phyloP scores from a whole-genome alignment of 2,888 invertebrate genomes.

The Parnassius glacialis region DNA sequence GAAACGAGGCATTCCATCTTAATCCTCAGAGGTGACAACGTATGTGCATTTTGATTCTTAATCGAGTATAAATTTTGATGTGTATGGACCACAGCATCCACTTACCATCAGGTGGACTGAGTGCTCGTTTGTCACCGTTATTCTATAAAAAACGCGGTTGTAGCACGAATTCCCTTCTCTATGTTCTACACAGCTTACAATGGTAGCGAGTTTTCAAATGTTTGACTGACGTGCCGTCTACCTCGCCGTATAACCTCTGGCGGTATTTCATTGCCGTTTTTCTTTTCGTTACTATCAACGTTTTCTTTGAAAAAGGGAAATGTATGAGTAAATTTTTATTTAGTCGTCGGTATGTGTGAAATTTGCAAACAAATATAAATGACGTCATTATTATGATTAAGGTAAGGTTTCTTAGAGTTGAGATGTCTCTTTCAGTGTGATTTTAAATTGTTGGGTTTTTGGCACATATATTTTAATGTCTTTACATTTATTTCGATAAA shows the following conservation, averaged over 20 bases:
- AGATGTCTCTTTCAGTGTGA: constrained; percentile 68
- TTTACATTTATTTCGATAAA: background rate
- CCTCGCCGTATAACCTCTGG: constrained; percentile 35
- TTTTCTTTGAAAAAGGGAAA: constrained; percentile 32
- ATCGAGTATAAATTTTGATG: no score
- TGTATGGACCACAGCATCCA: no score
- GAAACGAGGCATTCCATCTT: no score
- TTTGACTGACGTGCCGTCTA: constrained; percentile 61
- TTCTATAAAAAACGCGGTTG: background rate
- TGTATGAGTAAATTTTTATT: constrained; percentile 34
- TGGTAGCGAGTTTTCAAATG: constrained; percentile 43
- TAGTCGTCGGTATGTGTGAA: constrained; percentile 30
- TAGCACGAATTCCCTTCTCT: background rate
- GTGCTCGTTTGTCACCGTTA: no score
- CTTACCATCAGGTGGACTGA: no score
- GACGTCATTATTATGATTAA: constrained; percentile 74
- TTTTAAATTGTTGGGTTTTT: constrained; percentile 39
- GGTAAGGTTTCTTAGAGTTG: constrained; percentile 62
- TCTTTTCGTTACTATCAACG: background rate
- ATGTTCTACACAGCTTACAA: constrained; percentile 7
- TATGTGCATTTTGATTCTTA: no score
- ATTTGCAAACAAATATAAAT: constrained; percentile 67
- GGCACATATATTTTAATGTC: constrained; percentile 50
- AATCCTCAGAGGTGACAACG: no score
- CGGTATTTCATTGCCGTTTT: constrained; percentile 41